phyloP scores from a whole-genome alignment of 2,113 vertebrate genomes.

The Ictidomys tridecemlineatus region DNA sequence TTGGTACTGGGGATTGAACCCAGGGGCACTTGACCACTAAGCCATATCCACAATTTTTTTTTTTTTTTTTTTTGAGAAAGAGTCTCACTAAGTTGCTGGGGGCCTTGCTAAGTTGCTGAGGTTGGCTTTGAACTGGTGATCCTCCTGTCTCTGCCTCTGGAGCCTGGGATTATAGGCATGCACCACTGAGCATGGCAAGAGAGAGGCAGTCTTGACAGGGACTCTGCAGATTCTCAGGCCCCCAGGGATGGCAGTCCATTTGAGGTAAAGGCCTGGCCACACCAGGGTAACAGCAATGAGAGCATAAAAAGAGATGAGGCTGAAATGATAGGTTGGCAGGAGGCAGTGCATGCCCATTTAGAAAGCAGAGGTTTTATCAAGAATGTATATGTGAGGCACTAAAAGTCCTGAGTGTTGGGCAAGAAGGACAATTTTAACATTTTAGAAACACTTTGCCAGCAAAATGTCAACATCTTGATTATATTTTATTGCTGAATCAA shows the following conservation, averaged over 20 bases:
- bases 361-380: not conserved
- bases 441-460: not conserved
- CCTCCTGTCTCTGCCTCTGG: no score
- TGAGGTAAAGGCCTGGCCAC: rapidly evolving
- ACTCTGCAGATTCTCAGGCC: rapidly evolving
- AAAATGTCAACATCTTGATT: not conserved
- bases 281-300: rapidly evolving
- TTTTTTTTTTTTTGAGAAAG: no score
- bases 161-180: no score
- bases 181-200: no score
- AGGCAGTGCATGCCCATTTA: no score
- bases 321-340: not conserved
- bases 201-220: rapidly evolving
- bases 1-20: no score
- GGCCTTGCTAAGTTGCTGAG: no score
- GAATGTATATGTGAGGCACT: not conserved
- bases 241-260: not conserved
- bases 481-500: not conserved
- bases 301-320: rapidly evolving
- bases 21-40: no score
- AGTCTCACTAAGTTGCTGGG: no score
- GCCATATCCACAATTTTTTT: no score
- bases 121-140: no score
- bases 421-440: not conserved
- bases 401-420: not conserved